Base-by-base conservation (phyloP, 1,140 invertebrate species). In the Drosophila suzukii region DNA sequence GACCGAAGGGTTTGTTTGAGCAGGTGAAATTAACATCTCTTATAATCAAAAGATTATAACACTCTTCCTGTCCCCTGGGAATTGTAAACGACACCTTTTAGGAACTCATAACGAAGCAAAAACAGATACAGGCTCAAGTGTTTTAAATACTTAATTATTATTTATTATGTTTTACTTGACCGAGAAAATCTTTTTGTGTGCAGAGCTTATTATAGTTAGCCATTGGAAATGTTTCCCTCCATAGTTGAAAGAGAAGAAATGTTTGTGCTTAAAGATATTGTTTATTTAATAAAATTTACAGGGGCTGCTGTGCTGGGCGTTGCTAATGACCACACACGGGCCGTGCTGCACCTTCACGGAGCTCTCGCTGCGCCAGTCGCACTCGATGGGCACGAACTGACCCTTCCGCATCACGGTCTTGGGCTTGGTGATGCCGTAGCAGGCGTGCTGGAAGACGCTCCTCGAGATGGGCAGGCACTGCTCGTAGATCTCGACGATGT, bases 401-500 rank as follows among this genome's bases (percentile, higher is more conserved):
- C 77, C 81, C 51, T 81, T 85, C 1, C 67, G 32, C 50, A 81
- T 75, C 11, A 85, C 61, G 0, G 74, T 86, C 47, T 86, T 85
- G 6, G 78, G 78, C 39, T 71, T 85, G 43, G 83, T 86, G 8
- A 86, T 82, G 51, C 82, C 82, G 32, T 86, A 86, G 61, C 82
- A 85, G 53, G 66, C 70, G 24, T 75, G 81, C 47, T 86, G 82
- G 13, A 66, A 75, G 38, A 44, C 24, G 34, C 39, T 86, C 24
- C 82, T 80, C 8, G 83, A 86, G 44, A 85, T 81, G 57, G 82
- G 82, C 36, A 86, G 54, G 27, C 82, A 85, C 41, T 85, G 78
- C 41, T 86, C 82, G n/a, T 85, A 86, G 61, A 85, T 68, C 47
- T 86, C 82, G 0, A 86, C 65, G n/a, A 85, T 81, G 4, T 85